These are phyloP conservation scores for Meloidogyne chitwoodi DNA, from an alignment of 1,140 invertebrate genomes.

Conservation along the genomic window DNA sequence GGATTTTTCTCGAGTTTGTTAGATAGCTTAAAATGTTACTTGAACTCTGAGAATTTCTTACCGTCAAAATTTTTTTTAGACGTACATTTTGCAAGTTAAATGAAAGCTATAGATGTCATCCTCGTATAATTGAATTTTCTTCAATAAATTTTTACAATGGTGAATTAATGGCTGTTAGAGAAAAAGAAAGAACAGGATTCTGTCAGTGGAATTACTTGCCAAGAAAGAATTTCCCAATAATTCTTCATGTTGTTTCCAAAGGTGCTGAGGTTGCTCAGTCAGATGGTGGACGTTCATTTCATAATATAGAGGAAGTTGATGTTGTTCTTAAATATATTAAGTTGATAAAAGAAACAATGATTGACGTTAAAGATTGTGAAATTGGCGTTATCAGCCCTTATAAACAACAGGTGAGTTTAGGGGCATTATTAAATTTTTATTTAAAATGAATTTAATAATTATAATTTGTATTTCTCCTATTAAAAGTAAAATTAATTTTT, in stretches of 20 bases:
- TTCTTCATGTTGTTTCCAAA: constrained; percentile 34
- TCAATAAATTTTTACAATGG: constrained; percentile 30
- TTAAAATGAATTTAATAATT: background rate
- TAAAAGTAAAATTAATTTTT: too few relatives aligned
- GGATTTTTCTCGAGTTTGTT: background rate
- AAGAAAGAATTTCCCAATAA: constrained; percentile 30
- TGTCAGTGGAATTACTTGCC: constrained; percentile 17
- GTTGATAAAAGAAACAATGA: constrained; percentile 65
- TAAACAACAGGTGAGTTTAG: constrained; percentile 69
- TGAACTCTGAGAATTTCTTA: too few relatives aligned
- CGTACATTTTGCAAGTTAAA: constrained; percentile 23
- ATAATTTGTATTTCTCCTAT: too few relatives aligned
- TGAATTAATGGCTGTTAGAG: constrained; percentile 4
- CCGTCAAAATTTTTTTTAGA: constrained; percentile 11
- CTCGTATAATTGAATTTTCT: constrained; percentile 29
- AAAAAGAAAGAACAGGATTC: constrained; percentile 14
- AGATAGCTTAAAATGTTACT: background rate
- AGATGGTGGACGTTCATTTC: constrained; percentile 71
- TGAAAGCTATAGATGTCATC: constrained; percentile 39
- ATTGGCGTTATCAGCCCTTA: constrained; percentile 92
- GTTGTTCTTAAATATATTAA: constrained; percentile 62
- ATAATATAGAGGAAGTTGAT: constrained; percentile 77
- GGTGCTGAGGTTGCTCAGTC: constrained; percentile 22
- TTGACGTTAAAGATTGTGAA: constrained; percentile 69
- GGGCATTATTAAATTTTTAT: background rate